Evolutionary conservation across 2,113 vertebrate species (phyloP).

Genomic region (Lucifuga dentata): DNA sequence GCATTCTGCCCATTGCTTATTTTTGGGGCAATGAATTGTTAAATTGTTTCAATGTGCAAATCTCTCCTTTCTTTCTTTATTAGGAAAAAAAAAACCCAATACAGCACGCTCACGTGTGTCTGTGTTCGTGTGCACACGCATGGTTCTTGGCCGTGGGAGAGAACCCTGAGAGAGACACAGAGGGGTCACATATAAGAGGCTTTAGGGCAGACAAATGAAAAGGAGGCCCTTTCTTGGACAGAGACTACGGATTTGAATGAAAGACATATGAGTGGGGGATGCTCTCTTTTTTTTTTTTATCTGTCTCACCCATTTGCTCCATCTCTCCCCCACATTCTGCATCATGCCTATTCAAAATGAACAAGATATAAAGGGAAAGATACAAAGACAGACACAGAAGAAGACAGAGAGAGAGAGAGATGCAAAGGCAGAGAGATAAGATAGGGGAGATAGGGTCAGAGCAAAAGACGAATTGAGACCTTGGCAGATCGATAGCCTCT

Average conservation of each 20-base stretch:
- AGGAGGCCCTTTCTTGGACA: slow-evolving; percentile 82
- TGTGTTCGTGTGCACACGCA: slow-evolving; percentile 33
- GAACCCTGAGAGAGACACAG: slow-evolving; percentile 59
- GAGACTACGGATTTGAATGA: slow-evolving; percentile 78
- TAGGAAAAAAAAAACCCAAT: slow-evolving; percentile 24
- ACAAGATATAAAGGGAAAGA: slow-evolving; percentile 28
- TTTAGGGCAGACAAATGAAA: slow-evolving; percentile 80
- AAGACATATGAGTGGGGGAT: slow-evolving; percentile 76
- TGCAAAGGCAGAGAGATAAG: slow-evolving; percentile 44
- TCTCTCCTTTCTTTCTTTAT: slow-evolving; percentile 3
- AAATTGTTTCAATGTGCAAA: slow-evolving; percentile 18
- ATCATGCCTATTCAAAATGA: slow-evolving; percentile 47
- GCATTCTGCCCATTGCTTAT: slow-evolving; percentile 45
- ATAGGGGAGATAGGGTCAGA: slow-evolving; percentile 28
- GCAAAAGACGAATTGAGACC: slow-evolving; percentile 49
- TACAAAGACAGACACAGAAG: slow-evolving; percentile 26
- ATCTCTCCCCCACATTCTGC: slow-evolving; percentile 58
- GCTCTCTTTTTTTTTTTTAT: slow-evolving; percentile 64
- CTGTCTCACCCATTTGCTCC: slow-evolving; percentile 62
- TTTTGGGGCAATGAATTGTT: slow-evolving; percentile 20
- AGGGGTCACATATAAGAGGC: slow-evolving; percentile 80
- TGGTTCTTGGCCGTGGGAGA: slow-evolving; percentile 72
- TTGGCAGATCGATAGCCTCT: slow-evolving; percentile 71
- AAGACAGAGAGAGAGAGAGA: slow-evolving; percentile 5
- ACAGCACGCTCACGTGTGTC: too few species aligned